Evolutionary conservation across 2,888 invertebrate species (phyloP), one percentile per base, ranked within the genome.

Genomic region (Pristionchus arcanus): DNA sequence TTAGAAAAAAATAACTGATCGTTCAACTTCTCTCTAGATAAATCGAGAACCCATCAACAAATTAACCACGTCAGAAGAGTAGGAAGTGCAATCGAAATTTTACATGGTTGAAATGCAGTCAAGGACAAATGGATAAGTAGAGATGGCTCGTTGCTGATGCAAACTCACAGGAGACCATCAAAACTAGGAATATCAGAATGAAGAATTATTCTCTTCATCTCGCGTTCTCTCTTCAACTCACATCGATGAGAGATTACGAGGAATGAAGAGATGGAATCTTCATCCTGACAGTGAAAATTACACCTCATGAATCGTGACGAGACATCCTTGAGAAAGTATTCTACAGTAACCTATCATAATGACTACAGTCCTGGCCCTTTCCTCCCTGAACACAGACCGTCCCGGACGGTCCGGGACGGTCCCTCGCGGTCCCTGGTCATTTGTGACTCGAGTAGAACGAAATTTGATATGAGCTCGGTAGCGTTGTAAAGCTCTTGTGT

Each of bases 1-100:
- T 34, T 74, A 74, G 74, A 71, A 74, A 66, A 66, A 37, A 74
- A 74, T 25, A 37, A 25, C 63, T 74, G 37, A 74, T 37, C 16
- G 74, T 74, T 74, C 74, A 74, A 34, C 74, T 74, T 74, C 74
- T 37, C 42, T 74, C 74, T 74, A 74, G n/a, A n/a, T n/a, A n/a
- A 4, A 74, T 74, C 37, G 37, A 74, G 15, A 34, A 37, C 31
- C 37, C 37, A 74, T 74, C 74, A 34, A 37, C 31, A 2, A 31
- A 74, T 74, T 25, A 74, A 42, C 42, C 37, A 74, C 34, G 21
- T 37, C 34, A 74, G 74, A 74, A 37, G 25, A 74, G 37, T 15
- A 37, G 37, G 31, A 74, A 74, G 74, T 63, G 59, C 59, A 63
- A 7, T 42, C 42, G 42, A 42, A 42, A 42, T 25, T 63, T 19